Evolutionary conservation across 2,113 vertebrate genomes (phyloP), one percentile per base, ranked within the genome.

Genomic region (Microtus richardsoni): DNA sequence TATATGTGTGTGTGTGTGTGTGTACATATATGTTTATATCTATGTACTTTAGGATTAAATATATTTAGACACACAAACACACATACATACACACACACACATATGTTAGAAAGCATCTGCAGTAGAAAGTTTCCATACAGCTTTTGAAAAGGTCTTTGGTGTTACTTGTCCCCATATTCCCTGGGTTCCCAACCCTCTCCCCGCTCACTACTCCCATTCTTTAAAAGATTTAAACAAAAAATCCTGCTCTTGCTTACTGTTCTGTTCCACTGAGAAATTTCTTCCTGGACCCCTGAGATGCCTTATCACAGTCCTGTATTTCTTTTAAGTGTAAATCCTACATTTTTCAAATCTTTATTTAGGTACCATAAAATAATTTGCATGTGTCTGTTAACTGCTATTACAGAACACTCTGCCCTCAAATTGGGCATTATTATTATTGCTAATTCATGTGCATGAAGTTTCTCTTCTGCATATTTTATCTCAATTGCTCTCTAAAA

Each of bases 271-370:
- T 16, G 39, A 85, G 26, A 71, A 6, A 44, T 8, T 2, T 88
- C 52, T 68, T 71, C 54, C 54, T 41, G 21, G 28, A 60, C 4
- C 41, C 52, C 88, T 78, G 19, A 75, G 62, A 79, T 19, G 41
- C 36, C 28, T 7, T 36, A 78, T 24, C 21, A 54, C 13, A 36
- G 26, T 21, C 52, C 33, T 71, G 28, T 30, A 73, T 78, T 71
- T 89, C 52, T 73, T 87, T 90, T 82, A 66, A 49, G 49, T 80
- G 28, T 87, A 88, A 84, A 44, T 79, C 44, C 88, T 71, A 86
- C 39, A 87, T 70, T 82, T 86, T 74, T 94, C 88, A 84, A 95
- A 82, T 91, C 16, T 17, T 90, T 54, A 82, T 66, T 86, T 89
- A 49, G 75, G 39, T 41, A 58, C 39, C 22, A 79, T 78, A 58